Conservation (phyloP, 2,113 vertebrate genomes). For the Rhegmatorhina hoffmannsi region DNA sequence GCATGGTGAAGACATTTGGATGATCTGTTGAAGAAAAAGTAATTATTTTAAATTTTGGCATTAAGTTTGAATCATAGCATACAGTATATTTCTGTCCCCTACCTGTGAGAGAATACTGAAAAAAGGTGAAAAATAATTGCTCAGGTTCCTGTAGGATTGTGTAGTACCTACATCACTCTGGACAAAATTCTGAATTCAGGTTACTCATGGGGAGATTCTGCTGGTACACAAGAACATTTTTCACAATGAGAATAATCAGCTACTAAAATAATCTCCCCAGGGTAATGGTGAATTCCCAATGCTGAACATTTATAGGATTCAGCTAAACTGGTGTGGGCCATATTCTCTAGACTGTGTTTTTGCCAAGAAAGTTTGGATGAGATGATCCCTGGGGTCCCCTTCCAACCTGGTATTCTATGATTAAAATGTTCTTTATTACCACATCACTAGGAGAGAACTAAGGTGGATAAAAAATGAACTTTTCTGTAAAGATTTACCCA, state of each 20-base stretch:
- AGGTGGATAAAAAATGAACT: not conserved
- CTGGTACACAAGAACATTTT: not conserved
- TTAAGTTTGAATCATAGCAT: not conserved
- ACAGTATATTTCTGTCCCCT: not conserved
- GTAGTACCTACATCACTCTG: not conserved
- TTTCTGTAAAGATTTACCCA: not conserved
- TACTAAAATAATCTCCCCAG: not conserved
- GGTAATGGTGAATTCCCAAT: not conserved
- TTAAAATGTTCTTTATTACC: not conserved
- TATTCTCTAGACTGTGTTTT: not conserved
- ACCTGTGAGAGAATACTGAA: not conserved
- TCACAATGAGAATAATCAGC: not conserved
- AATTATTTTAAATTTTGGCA: not conserved
- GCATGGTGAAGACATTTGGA: constrained; percentile 87
- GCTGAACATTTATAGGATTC: not conserved
- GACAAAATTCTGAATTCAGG: not conserved
- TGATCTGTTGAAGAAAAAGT: constrained; percentile 75
- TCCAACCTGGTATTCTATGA: not conserved
- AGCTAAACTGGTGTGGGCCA: not conserved
- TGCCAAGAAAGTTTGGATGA: not conserved
- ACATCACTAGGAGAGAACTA: not conserved
- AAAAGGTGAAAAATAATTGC: not conserved
- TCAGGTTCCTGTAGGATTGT: not conserved
- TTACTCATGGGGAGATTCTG: not conserved
- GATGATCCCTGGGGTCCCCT: not conserved